phyloP scores from a whole-genome alignment of 2,888 invertebrate species.

The Anoplius nigerrimus region DNA sequence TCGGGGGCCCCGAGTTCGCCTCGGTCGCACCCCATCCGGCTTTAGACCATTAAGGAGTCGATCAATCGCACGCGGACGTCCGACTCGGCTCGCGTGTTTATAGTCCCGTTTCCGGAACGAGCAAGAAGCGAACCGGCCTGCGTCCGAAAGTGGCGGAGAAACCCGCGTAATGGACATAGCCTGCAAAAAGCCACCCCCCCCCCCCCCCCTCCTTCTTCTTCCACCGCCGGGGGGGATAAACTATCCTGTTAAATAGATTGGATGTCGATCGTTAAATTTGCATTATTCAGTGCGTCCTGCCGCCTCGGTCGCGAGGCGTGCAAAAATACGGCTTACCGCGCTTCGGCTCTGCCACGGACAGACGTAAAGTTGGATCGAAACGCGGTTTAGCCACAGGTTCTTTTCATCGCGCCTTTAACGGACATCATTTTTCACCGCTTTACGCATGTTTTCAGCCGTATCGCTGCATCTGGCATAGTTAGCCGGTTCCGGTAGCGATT shows the following conservation, averaged over 20 bases:
- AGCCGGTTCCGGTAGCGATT: too few species aligned
- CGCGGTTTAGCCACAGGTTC: too few species aligned
- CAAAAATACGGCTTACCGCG: too few species aligned
- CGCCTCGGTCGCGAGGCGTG: background rate
- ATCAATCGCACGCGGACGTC: background rate
- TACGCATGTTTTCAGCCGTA: too few species aligned
- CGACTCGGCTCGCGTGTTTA: slow-evolving; percentile 12
- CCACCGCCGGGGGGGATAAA: background rate
- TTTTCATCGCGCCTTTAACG: too few species aligned
- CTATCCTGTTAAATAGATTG: slow-evolving; percentile 11
- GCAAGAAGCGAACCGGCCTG: slow-evolving; percentile 12
- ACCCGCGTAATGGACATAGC: slow-evolving; percentile 5
- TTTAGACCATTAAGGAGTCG: background rate
- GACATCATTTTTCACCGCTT: too few species aligned
- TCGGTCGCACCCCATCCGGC: too few species aligned
- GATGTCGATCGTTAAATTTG: slow-evolving; percentile 10
- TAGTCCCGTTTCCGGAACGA: slow-evolving; percentile 8
- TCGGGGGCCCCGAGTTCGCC: too few species aligned
- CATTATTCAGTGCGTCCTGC: slow-evolving; percentile 3
- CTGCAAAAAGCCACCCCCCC: slow-evolving; percentile 2
- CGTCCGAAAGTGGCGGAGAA: slow-evolving; percentile 13
- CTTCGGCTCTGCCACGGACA: too few species aligned
- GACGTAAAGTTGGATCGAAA: too few species aligned
- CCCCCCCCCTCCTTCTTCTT: background rate
- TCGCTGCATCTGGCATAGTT: too few species aligned